phyloP scores from a whole-genome alignment of 64 coral and sea anemone species.

The Montipora capricornis region DNA sequence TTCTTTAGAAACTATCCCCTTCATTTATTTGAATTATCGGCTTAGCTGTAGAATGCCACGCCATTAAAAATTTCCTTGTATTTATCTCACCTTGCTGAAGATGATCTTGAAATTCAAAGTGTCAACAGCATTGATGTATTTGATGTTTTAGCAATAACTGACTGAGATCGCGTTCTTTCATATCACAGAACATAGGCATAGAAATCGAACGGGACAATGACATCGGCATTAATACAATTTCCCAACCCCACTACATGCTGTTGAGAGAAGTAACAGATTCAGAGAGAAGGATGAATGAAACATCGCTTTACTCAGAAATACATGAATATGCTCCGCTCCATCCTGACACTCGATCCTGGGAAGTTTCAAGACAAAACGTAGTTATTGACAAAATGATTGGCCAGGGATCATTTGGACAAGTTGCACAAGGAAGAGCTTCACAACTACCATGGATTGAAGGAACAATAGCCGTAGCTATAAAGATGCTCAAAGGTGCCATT shows the following conservation, averaged over 20 bases:
- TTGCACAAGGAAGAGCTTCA: slow-evolving; percentile 68
- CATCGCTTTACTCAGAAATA: background rate
- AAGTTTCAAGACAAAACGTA: slow-evolving; percentile 60
- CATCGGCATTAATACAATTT: background rate
- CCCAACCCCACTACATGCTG: background rate
- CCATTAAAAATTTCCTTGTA: no score
- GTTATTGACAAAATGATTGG: slow-evolving; percentile 62
- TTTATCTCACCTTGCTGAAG: no score
- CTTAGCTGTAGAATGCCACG: no score
- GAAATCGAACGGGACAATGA: background rate
- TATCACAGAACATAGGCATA: background rate
- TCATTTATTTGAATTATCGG: no score
- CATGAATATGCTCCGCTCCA: background rate
- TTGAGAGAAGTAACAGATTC: background rate
- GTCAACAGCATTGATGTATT: no score
- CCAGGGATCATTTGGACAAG: slow-evolving; percentile 83
- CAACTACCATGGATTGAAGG: slow-evolving; percentile 10
- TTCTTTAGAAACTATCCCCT: no score
- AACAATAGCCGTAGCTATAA: slow-evolving; percentile 70
- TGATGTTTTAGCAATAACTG: no score
- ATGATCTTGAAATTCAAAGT: no score
- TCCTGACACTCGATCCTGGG: slow-evolving; percentile 42
- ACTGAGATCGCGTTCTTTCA: background rate
- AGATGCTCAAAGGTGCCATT: slow-evolving; percentile 73
- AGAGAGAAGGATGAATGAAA: background rate